Conservation (phyloP, 2,888 invertebrate genomes). For the Trichopoda pennipes region DNA sequence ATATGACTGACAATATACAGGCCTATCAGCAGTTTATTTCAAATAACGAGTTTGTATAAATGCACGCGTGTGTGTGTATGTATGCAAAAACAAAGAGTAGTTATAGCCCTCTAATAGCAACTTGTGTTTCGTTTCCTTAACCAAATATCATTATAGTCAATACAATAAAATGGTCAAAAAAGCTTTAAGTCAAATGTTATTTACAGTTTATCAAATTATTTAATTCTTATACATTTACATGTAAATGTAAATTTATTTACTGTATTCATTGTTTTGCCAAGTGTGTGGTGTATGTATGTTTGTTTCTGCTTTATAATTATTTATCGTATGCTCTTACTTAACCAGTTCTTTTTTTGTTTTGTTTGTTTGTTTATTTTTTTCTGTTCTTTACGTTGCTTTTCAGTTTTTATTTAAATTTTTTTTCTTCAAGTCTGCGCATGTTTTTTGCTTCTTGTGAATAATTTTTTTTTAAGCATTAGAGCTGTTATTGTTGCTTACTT, state of each 20-base stretch:
- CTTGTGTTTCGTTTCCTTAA: no score
- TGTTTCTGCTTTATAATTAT: background rate
- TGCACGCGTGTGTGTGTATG: no score
- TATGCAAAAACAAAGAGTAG: no score
- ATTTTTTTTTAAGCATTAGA: slow-evolving; percentile 41
- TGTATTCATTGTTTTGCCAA: background rate
- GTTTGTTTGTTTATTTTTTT: slow-evolving; percentile 18
- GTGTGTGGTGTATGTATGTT: background rate
- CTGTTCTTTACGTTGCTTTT: slow-evolving; percentile 31
- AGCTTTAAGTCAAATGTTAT: no score
- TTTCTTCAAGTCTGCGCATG: slow-evolving; percentile 58
- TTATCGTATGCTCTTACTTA: background rate
- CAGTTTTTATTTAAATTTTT: slow-evolving; percentile 10
- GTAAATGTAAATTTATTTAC: background rate
- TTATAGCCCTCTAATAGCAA: no score
- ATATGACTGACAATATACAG: no score
- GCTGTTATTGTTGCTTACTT: slow-evolving; percentile 30
- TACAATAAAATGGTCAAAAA: no score
- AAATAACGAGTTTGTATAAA: no score
- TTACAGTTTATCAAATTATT: background rate
- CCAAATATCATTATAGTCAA: no score
- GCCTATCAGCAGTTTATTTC: no score
- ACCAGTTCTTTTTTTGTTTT: slow-evolving; percentile 28
- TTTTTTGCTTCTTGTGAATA: slow-evolving; percentile 54
- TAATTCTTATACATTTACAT: background rate